These are phyloP conservation scores for Ellobius talpinus DNA, from an alignment of 2,113 vertebrate species.

Conservation along the genomic window DNA sequence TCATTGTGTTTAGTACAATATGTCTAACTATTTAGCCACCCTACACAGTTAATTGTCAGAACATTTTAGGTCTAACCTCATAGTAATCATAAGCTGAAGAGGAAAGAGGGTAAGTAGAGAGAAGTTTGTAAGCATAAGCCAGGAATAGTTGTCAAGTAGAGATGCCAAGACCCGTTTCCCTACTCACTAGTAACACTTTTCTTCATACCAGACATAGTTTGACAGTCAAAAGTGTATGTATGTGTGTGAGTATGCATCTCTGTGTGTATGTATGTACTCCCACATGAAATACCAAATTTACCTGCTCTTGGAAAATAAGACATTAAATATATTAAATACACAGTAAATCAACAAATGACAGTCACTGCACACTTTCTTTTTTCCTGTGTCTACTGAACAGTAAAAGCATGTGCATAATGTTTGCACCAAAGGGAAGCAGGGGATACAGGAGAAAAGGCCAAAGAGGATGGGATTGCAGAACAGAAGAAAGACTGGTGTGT, in stretches of 20 bases:
- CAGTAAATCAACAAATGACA: neutral
- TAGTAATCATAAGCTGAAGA: neutral
- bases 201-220: neutral
- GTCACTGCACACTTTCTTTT: neutral
- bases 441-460: neutral
- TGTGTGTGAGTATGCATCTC: neutral
- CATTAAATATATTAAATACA: neutral
- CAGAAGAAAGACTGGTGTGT: neutral
- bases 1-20: neutral
- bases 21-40: neutral
- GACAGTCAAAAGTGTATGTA: neutral
- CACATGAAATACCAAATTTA: neutral
- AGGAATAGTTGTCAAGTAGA: neutral
- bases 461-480: neutral
- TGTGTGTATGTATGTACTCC: neutral
- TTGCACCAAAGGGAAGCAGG: neutral
- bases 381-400: neutral
- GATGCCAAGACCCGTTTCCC: neutral
- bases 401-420: neutral
- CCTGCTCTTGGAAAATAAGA: neutral
- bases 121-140: neutral
- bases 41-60: neutral
- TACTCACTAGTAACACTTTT: neutral
- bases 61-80: neutral
- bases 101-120: slow-evolving; percentile 9